Conservation (phyloP, 2,797 vertebrate genomes). For the Ctenosaura bakeri region DNA sequence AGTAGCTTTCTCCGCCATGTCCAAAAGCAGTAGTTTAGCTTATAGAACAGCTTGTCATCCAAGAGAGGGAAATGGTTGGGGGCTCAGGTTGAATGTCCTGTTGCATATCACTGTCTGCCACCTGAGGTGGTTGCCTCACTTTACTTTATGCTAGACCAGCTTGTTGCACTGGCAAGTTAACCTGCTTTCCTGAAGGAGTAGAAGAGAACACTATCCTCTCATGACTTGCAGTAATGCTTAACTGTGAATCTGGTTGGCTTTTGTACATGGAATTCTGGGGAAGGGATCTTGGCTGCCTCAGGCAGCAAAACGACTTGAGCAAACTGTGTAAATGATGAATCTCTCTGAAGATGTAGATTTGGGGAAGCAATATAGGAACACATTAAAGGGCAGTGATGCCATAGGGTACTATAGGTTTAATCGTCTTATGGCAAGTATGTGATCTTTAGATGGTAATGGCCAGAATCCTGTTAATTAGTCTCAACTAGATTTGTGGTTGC, state of each 20-base stretch:
- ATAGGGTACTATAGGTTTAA: background rate
- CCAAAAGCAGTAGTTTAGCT: no score
- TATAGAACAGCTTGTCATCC: no score
- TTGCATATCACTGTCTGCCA: no score
- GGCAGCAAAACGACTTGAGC: background rate
- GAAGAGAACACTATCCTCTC: background rate
- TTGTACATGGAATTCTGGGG: background rate
- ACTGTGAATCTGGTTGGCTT: background rate
- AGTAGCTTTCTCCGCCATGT: no score
- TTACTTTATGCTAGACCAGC: no score
- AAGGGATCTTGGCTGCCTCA: background rate
- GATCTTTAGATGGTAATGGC: no score
- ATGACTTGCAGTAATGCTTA: background rate
- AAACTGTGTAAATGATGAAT: background rate
- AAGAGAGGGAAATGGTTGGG: no score
- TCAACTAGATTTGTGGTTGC: no score
- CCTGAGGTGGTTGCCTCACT: no score
- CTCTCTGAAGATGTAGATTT: background rate
- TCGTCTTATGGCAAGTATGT: background rate
- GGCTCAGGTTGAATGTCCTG: no score
- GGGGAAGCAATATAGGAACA: background rate
- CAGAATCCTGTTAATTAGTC: no score
- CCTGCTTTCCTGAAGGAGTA: background rate
- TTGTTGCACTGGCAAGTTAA: background rate
- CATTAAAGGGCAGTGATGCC: background rate